Evolutionary conservation across 1,140 invertebrate genomes (phyloP), one percentile per base, ranked within the genome.

Genomic region (Drosophila dunni): DNA sequence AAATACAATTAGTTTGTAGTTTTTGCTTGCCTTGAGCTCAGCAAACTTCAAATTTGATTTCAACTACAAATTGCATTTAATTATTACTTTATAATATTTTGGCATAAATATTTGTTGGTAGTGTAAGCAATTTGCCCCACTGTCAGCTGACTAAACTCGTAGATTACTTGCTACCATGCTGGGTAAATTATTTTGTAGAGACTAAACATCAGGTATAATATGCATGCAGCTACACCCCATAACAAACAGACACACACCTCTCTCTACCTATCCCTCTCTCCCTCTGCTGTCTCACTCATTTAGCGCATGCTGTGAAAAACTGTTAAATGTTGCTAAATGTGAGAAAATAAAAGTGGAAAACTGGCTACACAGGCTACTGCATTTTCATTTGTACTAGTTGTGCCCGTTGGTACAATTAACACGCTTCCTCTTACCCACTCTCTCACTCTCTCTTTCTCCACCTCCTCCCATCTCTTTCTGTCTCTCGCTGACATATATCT

Each of bases 301-400:
- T 11, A 7, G 10, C 20, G 8, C 20, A 7, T 36, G 7, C 56
- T 63, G 48, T 17, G 51, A 51, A 56, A 65, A 65, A 29, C 38
- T 51, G 67, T 58, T 64, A 64, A 64, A 60, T 62, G 72, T 36
- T 75, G 56, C 62, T 68, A 77, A 79, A 73, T 79, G 63, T 45
- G 65, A 51, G 60, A 75, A 79, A 69, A 54, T 51, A 73, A 48
- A 74, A 65, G 75, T 78, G 60, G 38, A 54, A 79, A 69, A 83
- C 62, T 72, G 1, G 68, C 69, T 58, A 36, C 51, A 71, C 42
- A 11, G 42, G 68, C 68, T 58, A 65, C 54, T 61, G 38, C 51
- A 45, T 53, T 61, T 56, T 54, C n/a, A 15, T 57, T 56, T 36
- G n/a, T 70, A 29, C 24, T 29, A 75, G 65, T 67, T 76, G 54